Base-by-base conservation (phyloP, 2,113 vertebrate species). In the Craseonycteris thonglongyai region DNA sequence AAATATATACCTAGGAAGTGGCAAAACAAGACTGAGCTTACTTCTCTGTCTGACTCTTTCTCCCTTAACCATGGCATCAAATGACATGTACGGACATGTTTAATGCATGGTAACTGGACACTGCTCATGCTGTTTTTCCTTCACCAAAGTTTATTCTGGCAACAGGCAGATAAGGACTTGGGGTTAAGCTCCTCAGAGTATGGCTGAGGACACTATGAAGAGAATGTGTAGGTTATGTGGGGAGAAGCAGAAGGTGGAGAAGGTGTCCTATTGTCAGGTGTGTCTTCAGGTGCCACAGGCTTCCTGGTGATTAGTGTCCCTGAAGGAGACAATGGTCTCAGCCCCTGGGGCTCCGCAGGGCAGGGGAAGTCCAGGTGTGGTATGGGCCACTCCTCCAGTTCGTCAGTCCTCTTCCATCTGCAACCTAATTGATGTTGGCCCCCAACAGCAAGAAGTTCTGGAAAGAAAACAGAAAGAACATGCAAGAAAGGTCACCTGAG, bases 391-490 rank as follows among this genome's bases (percentile, higher is more conserved):
- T 47, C 51, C 35, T 63, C n/a, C 19, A 59, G 54, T 47, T 21
- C 22, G 19, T 30, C 26, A 38, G 2, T 71, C 38, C n/a, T 94
- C 28, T 24, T 59, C 74, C 2, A 0, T 49, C 30, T 22, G 88
- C 42, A n/a, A 18, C 26, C n/a, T 94, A 49, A 63, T 69, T 7
- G 3, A 86, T 21, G 40, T 86, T 69, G 35, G 88, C 94, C 12
- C 51, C 72, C 19, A 95, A 10, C 38, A 95, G 56, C 74, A 96
- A n/a, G 84, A 92, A 94, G 68, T 94, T 86, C 96, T 96, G 51
- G 59, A 89, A 14, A 59, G 51, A 51, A n/a, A 42, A n/a, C 69
- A 75, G 19, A 81, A 88, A 18, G 56, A 22, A 45, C 30, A 72
- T 16, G 54, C 1, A 26, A 59, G 35, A 69, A 83, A 16, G 24